Evolutionary conservation across 1,140 invertebrate genomes (phyloP).

Genomic region (Halyomorpha halys): DNA sequence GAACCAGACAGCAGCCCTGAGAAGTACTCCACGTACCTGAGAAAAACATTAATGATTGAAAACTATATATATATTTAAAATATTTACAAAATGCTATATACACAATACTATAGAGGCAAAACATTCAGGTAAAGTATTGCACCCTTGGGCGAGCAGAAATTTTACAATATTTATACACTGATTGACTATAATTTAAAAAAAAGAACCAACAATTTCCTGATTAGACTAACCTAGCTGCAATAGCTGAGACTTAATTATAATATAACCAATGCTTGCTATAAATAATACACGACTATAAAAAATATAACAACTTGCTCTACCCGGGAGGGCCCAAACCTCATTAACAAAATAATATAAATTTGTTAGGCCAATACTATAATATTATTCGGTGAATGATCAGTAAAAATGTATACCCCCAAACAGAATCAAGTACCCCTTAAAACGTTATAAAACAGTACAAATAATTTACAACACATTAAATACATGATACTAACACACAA

Average conservation of each 20-base stretch:
- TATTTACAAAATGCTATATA: slow-evolving; percentile 22
- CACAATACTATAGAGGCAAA: slow-evolving; percentile 24
- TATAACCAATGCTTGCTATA: not conserved
- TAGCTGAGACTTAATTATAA: too few species aligned
- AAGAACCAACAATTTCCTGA: too few species aligned
- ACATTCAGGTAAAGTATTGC: slow-evolving; percentile 13
- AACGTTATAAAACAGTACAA: slow-evolving; percentile 33
- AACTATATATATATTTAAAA: slow-evolving; percentile 17
- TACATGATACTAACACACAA: slow-evolving; percentile 32
- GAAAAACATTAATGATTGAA: too few species aligned
- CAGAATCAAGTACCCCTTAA: slow-evolving; percentile 5
- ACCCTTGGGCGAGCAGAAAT: slow-evolving; percentile 21
- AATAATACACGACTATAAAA: slow-evolving; percentile 11
- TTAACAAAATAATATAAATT: slow-evolving; percentile 16
- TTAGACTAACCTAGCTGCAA: too few species aligned
- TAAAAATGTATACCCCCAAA: not conserved
- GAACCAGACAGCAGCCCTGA: too few species aligned
- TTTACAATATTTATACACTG: slow-evolving; percentile 1
- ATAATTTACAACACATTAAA: slow-evolving; percentile 29
- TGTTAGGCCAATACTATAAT: slow-evolving; percentile 4
- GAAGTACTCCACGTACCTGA: too few species aligned
- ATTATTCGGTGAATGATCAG: slow-evolving; percentile 15
- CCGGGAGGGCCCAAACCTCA: slow-evolving; percentile 6
- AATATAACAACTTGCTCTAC: slow-evolving; percentile 15
- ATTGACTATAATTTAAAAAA: not conserved